Conservation (phyloP, 2,113 vertebrate species). For the Muntiacus muntjak region DNA sequence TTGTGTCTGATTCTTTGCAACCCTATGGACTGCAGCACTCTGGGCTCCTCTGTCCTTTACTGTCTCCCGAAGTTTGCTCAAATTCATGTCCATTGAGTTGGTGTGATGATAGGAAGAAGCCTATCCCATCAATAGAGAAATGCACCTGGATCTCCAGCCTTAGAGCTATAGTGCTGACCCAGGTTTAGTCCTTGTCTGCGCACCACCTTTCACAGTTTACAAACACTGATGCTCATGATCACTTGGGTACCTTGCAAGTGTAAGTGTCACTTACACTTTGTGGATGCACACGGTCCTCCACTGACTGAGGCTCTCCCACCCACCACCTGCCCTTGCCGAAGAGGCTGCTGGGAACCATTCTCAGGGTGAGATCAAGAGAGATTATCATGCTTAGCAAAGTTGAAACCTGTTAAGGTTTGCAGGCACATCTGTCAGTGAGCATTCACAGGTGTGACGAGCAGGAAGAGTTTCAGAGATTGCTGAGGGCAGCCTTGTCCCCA, state of each 20-base stretch:
- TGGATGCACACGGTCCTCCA: neutral
- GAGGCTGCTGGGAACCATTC: neutral
- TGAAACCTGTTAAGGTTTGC: neutral
- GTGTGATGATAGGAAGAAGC: neutral
- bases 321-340: neutral
- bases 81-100: neutral
- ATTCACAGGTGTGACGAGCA: neutral
- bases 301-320: neutral
- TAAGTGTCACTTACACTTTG: neutral
- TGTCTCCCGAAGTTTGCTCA: neutral
- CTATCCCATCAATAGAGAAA: neutral
- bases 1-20: neutral
- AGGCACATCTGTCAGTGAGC: neutral
- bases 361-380: neutral
- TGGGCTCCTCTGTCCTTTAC: neutral
- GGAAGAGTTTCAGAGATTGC: neutral
- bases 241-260: neutral
- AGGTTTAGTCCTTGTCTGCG: neutral
- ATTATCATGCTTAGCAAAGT: neutral
- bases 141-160: neutral
- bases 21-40: neutral
- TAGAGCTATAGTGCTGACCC: neutral
- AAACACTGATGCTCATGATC: rapidly evolving
- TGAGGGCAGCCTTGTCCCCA: neutral
- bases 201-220: neutral